Evolutionary conservation across 2,797 vertebrate species (phyloP).

Genomic region (Poeciliopsis turneri): DNA sequence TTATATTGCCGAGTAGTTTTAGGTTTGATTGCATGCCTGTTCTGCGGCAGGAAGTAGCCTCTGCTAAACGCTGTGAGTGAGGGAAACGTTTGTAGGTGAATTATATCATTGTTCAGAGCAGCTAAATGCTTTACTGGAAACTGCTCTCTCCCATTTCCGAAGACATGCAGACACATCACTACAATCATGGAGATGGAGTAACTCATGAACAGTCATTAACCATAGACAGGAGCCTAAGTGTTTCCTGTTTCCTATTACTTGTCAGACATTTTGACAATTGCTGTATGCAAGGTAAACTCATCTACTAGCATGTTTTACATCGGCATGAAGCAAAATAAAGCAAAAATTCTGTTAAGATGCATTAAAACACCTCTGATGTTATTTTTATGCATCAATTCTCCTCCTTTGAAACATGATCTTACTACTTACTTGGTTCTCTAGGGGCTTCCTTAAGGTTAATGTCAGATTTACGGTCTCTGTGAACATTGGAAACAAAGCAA

Average conservation of each 20-base stretch:
- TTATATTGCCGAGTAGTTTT: conserved; percentile 17
- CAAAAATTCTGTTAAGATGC: neutral
- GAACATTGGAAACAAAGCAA: neutral
- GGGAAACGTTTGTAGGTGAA: conserved; percentile 39
- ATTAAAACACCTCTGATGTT: neutral
- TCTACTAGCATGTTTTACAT: neutral
- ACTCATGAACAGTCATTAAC: conserved; percentile 52
- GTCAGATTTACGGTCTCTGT: neutral
- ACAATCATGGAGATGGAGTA: conserved; percentile 37
- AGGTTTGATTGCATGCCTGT: conserved; percentile 18
- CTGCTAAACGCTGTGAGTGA: conserved; percentile 39
- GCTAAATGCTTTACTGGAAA: conserved; percentile 61
- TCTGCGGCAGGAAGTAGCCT: conserved; percentile 45
- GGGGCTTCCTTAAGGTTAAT: neutral
- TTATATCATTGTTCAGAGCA: conserved; percentile 39
- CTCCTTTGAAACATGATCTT: neutral
- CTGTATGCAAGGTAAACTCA: conserved; percentile 9
- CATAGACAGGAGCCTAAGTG: conserved; percentile 34
- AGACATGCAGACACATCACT: conserved; percentile 23
- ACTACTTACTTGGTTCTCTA: neutral
- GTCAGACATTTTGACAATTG: conserved; percentile 20
- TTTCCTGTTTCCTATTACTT: conserved; percentile 48
- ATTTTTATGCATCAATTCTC: neutral
- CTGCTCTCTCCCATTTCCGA: conserved; percentile 20
- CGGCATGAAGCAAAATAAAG: neutral